Percentiles rank a stretch among this genome's conserved stretches.
Conservation (phyloP, 2,888 invertebrate genomes). For the Allygus modestus region DNA sequence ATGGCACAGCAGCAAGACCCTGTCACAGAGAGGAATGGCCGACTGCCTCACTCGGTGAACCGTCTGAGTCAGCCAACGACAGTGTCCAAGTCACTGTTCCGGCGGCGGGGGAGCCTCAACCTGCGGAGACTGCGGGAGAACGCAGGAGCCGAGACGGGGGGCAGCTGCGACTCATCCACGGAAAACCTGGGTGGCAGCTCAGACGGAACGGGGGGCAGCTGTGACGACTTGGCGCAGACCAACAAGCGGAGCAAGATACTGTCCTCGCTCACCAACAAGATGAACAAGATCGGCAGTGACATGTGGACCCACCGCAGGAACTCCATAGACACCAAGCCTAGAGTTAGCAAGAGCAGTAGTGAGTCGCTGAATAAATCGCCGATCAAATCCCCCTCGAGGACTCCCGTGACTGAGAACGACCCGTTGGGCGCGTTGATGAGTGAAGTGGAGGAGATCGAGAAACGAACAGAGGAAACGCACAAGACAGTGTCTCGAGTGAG, state of each 20-base stretch:
- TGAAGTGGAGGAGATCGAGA: slow-evolving; percentile 73
- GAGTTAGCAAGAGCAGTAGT: slow-evolving; percentile 54
- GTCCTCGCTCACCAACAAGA: slow-evolving; percentile 65
- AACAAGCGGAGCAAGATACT: slow-evolving; percentile 66
- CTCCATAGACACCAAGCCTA: slow-evolving; percentile 42
- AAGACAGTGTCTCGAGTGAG: slow-evolving; percentile 65
- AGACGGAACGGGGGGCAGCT: slow-evolving; percentile 66
- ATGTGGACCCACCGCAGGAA: slow-evolving; percentile 49
- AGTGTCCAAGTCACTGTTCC: slow-evolving; percentile 67
- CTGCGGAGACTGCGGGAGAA: slow-evolving; percentile 66
- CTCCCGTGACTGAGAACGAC: slow-evolving; percentile 94
- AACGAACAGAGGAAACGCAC: slow-evolving; percentile 67
- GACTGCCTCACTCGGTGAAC: neutral
- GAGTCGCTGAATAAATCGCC: slow-evolving; percentile 68
- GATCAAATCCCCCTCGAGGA: slow-evolving; percentile 79
- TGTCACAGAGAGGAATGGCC: slow-evolving; percentile 25
- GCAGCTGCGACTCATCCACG: slow-evolving; percentile 70
- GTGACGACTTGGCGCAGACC: slow-evolving; percentile 65
- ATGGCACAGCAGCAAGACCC: slow-evolving; percentile 49
- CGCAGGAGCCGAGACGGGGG: slow-evolving; percentile 65
- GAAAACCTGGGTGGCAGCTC: slow-evolving; percentile 70
- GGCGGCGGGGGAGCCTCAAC: slow-evolving; percentile 69
- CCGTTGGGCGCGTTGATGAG: slow-evolving; percentile 88
- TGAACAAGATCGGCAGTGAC: slow-evolving; percentile 61
- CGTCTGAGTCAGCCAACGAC: slow-evolving; percentile 38